Percentiles rank a stretch among this genome's conserved stretches.
These are phyloP conservation scores for Nyctibius grandis DNA, from an alignment of 2,797 vertebrate genomes.

Conservation along the genomic window DNA sequence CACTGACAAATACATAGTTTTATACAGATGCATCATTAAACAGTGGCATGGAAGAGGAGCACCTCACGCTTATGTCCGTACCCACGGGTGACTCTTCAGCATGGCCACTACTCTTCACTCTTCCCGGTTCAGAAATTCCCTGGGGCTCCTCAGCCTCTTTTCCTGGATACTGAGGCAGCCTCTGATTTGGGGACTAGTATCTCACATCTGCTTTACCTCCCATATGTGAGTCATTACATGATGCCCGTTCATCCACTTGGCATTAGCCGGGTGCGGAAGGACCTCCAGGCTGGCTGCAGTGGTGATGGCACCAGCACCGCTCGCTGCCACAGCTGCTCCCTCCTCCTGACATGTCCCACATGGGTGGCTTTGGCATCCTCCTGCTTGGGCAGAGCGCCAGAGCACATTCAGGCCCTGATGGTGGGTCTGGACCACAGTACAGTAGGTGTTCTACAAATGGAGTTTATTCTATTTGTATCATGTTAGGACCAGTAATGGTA, in stretches of 20 bases:
- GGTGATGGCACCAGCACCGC: rapidly evolving
- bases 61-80: background rate
- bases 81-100: background rate
- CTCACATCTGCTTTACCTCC: background rate
- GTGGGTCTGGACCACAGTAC: background rate
- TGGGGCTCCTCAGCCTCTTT: rapidly evolving
- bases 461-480: background rate
- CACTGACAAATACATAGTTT: background rate
- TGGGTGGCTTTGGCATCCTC: background rate
- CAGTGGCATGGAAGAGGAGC: background rate
- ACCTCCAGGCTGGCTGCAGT: background rate
- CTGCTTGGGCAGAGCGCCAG: rapidly evolving
- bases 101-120: background rate
- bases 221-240: rapidly evolving
- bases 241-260: background rate
- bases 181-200: no score
- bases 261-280: rapidly evolving
- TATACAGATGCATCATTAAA: background rate
- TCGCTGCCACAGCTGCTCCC: background rate
- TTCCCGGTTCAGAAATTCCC: background rate
- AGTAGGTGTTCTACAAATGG: background rate
- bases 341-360: rapidly evolving
- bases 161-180: background rate
- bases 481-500: background rate
- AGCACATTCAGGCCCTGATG: background rate